Evolutionary conservation across 2,888 invertebrate species (phyloP).

Genomic region (Ichneumon xanthorius): DNA sequence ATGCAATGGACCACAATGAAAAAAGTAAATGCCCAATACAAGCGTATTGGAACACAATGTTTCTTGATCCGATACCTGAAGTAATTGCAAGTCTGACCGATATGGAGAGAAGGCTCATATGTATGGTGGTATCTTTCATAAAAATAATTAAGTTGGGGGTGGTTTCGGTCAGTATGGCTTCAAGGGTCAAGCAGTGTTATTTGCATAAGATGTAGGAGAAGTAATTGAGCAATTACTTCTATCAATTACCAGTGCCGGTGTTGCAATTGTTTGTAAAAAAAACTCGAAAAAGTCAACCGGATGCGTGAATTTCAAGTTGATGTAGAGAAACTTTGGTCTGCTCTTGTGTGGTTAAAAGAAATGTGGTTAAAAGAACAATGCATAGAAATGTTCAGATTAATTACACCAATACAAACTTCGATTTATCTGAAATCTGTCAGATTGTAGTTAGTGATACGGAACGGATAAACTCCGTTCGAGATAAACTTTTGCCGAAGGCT

Average conservation of each 20-base stretch:
- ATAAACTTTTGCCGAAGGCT: no score
- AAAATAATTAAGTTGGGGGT: slow-evolving; percentile 34
- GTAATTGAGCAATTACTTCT: neutral
- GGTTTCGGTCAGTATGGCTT: neutral
- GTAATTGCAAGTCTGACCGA: neutral
- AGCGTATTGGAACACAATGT: slow-evolving; percentile 5
- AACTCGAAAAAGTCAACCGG: neutral
- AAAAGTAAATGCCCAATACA: neutral
- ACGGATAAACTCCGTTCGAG: neutral
- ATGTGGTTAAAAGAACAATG: slow-evolving; percentile 9
- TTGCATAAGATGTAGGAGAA: no score
- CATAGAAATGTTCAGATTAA: slow-evolving; percentile 24
- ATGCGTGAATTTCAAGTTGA: slow-evolving; percentile 28
- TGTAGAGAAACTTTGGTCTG: slow-evolving; percentile 23
- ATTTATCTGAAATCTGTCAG: slow-evolving; percentile 12
- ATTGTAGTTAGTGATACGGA: neutral
- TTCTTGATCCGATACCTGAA: neutral
- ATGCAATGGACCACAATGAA: neutral
- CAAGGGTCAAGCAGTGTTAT: no score
- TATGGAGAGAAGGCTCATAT: neutral
- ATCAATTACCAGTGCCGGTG: neutral
- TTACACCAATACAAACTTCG: slow-evolving; percentile 26
- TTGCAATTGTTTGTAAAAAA: slow-evolving; percentile 25
- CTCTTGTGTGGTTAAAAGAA: slow-evolving; percentile 24
- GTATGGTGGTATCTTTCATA: slow-evolving; percentile 21